Percentiles rank a stretch among this genome's conserved stretches.
Evolutionary conservation across 2,797 vertebrate species (phyloP).

Genomic region (Protonibea diacanthus): DNA sequence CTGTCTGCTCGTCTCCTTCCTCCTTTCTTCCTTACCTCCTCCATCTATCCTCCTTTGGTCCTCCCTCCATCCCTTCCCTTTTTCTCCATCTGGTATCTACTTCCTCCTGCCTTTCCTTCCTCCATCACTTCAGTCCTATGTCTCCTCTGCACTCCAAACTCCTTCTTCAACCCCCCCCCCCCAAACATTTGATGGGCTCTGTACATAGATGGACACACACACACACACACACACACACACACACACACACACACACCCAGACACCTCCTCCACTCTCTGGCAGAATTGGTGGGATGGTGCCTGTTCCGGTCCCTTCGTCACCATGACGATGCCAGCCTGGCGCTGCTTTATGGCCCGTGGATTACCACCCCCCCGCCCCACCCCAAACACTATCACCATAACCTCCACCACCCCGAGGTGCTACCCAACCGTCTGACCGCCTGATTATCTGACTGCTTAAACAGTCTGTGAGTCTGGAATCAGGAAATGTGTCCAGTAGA

Average conservation of each 20-base stretch:
- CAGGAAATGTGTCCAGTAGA: neutral
- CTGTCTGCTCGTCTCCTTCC: conserved; percentile 31
- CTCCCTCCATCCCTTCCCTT: neutral
- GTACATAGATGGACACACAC: conserved; percentile 7
- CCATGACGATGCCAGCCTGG: conserved; percentile 69
- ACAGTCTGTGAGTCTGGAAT: neutral
- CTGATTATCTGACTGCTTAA: conserved; percentile 2
- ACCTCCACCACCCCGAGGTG: conserved; percentile 22
- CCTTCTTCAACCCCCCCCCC: neutral
- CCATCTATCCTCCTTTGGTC: neutral
- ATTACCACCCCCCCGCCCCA: conserved; percentile 31
- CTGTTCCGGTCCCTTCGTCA: conserved; percentile 54
- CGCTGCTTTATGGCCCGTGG: conserved; percentile 58
- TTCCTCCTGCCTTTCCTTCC: neutral
- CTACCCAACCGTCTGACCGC: conserved; percentile 7
- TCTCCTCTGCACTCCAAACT: neutral
- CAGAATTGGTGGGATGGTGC: conserved; percentile 50
- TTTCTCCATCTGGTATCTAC: neutral
- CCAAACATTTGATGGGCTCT: conserved; percentile 2
- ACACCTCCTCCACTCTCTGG: conserved; percentile 17
- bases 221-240: conserved; percentile 1
- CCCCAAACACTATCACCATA: conserved; percentile 28
- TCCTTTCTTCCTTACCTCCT: neutral
- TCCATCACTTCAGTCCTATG: neutral
- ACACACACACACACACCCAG: conserved; percentile 16